Evolutionary conservation across 2,888 invertebrate species (phyloP).

Genomic region (Nematopogon swammerdamellus): DNA sequence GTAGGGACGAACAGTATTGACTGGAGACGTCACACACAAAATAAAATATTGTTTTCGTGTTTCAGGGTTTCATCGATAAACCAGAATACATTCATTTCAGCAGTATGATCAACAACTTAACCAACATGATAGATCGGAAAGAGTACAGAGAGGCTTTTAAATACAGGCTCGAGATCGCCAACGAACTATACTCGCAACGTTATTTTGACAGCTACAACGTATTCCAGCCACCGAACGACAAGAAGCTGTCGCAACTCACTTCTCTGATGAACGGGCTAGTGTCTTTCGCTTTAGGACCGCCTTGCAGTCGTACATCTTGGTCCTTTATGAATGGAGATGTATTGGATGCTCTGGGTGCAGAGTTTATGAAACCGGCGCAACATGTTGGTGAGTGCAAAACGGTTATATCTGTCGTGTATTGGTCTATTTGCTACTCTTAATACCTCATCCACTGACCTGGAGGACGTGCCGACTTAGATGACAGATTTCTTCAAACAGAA

Average conservation of each 20-base stretch:
- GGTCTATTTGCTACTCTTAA: no score
- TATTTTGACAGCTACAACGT: slow-evolving; percentile 5
- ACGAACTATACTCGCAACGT: slow-evolving; percentile 8
- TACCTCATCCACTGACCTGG: no score
- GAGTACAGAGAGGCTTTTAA: neutral
- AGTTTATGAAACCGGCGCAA: slow-evolving; percentile 67
- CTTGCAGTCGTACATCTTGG: slow-evolving; percentile 55
- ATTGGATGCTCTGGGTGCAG: slow-evolving; percentile 43
- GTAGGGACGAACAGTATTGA: no score
- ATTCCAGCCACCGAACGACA: neutral
- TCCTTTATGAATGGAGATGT: slow-evolving; percentile 44
- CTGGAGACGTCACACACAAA: no score
- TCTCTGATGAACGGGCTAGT: slow-evolving; percentile 63
- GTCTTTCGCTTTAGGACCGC: slow-evolving; percentile 51
- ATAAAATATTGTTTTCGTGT: no score
- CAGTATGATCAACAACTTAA: neutral
- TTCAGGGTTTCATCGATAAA: neutral
- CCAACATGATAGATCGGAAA: neutral
- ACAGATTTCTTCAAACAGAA: no score
- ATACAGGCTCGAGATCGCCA: neutral
- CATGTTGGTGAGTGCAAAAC: slow-evolving; percentile 48
- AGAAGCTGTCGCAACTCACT: slow-evolving; percentile 15
- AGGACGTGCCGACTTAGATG: no score
- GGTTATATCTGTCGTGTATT: no score
- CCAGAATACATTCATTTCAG: neutral